Conservation (phyloP, 2,113 vertebrate genomes). For the Neoarius graeffei region DNA sequence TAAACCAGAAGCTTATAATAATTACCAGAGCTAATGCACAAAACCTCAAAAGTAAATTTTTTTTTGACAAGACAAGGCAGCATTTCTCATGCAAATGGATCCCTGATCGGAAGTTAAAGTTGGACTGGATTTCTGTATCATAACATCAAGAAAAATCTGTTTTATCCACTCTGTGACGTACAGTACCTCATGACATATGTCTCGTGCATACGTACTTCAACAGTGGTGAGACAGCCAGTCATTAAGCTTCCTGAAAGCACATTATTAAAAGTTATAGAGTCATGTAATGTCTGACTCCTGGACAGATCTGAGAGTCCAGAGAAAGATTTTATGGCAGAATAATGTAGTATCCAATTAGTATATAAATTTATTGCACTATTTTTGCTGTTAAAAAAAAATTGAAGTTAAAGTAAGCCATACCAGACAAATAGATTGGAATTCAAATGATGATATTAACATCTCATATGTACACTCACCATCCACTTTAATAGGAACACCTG, state of each 20-base stretch:
- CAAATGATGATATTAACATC: background rate
- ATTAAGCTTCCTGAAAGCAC: background rate
- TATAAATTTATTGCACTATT: background rate
- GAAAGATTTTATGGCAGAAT: background rate
- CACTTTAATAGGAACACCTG: too few relatives aligned
- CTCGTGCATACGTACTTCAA: background rate
- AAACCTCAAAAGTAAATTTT: background rate
- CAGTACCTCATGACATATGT: background rate
- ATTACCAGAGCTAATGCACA: background rate
- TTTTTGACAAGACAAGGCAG: background rate
- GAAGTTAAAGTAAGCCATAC: background rate
- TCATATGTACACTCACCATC: too few relatives aligned
- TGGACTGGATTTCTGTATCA: background rate
- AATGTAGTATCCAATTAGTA: background rate
- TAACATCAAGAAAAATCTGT: background rate
- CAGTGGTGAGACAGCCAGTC: background rate
- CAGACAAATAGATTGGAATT: background rate
- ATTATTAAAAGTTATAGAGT: background rate
- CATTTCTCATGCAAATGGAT: background rate
- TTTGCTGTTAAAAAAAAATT: background rate
- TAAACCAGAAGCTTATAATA: background rate
- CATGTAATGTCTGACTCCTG: background rate
- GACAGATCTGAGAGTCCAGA: background rate
- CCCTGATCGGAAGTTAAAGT: background rate
- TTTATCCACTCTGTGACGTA: background rate